Conservation (phyloP, 2,113 vertebrate species). For the Cebus imitator region DNA sequence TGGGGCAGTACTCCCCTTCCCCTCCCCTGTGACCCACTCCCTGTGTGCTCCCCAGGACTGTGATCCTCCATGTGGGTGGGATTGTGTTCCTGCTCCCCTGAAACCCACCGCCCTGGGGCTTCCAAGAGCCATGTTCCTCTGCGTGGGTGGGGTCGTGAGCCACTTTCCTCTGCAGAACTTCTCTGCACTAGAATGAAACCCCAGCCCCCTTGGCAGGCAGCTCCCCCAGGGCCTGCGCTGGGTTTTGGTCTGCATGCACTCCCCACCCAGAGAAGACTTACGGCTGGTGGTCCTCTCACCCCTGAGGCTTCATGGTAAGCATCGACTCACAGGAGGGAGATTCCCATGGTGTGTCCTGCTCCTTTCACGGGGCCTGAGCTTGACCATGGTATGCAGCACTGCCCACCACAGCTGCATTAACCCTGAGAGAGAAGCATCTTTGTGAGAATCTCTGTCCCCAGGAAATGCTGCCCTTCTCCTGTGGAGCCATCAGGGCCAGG, state of each 20-base stretch:
- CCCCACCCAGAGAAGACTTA: too few relatives aligned
- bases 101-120: not conserved
- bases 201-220: too few relatives aligned
- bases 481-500: not conserved
- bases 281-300: not conserved
- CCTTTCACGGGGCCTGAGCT: not conserved
- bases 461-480: not conserved
- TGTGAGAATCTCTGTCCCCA: not conserved
- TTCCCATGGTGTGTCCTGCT: not conserved
- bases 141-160: not conserved
- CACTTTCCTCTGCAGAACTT: not conserved
- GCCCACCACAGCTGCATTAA: not conserved
- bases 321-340: not conserved
- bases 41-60: too few relatives aligned
- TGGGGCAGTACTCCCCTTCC: too few relatives aligned
- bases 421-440: not conserved
- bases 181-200: not conserved
- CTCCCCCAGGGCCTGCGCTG: too few relatives aligned
- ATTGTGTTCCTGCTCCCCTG: not conserved
- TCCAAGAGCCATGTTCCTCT: too few relatives aligned
- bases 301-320: not conserved
- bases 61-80: too few relatives aligned
- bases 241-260: too few relatives aligned
- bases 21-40: not conserved
- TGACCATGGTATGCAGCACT: not conserved